Evolutionary conservation across 2,113 vertebrate species (phyloP).

Genomic region (Menidia beryllina): DNA sequence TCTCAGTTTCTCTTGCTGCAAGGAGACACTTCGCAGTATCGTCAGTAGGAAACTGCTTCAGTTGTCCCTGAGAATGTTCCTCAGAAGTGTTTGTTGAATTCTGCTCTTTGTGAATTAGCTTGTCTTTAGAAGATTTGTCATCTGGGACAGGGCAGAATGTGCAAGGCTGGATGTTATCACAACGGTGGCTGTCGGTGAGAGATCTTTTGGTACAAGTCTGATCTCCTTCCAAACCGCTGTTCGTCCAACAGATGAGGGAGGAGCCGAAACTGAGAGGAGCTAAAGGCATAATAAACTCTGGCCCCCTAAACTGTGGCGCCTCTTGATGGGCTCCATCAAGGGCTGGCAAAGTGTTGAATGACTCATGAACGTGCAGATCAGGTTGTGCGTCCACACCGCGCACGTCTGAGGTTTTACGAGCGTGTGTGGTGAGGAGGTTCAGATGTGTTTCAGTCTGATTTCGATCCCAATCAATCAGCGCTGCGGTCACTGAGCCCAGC

Average conservation of each 20-base stretch:
- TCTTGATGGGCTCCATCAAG: constrained; percentile 41
- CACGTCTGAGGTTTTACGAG: constrained; percentile 18
- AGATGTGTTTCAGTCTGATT: constrained; percentile 5
- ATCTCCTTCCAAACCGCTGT: constrained; percentile 58
- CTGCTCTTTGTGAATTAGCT: constrained; percentile 38
- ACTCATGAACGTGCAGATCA: constrained; percentile 21
- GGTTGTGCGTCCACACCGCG: constrained; percentile 31
- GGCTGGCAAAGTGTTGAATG: constrained; percentile 31
- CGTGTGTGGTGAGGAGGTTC: neutral
- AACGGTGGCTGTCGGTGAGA: constrained; percentile 46
- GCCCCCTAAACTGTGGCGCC: constrained; percentile 31
- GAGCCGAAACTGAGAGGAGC: constrained; percentile 57
- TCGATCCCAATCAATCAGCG: constrained; percentile 25
- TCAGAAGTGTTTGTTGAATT: constrained; percentile 19
- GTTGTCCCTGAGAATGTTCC: constrained; percentile 29
- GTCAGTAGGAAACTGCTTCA: neutral
- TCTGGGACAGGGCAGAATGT: constrained; percentile 22
- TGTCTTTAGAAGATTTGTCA: constrained; percentile 23
- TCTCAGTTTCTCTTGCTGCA: constrained; percentile 22
- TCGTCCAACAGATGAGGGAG: constrained; percentile 34
- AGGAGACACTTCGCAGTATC: constrained; percentile 16
- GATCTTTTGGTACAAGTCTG: constrained; percentile 33
- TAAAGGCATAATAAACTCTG: constrained; percentile 72
- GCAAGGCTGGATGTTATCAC: constrained; percentile 36
- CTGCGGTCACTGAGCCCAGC: constrained; percentile 8